A percentile compares a stretch with the other conserved stretches of the same genome.
Conservation (phyloP, 2,888 invertebrate genomes). For the Hyppa rectilinea region DNA sequence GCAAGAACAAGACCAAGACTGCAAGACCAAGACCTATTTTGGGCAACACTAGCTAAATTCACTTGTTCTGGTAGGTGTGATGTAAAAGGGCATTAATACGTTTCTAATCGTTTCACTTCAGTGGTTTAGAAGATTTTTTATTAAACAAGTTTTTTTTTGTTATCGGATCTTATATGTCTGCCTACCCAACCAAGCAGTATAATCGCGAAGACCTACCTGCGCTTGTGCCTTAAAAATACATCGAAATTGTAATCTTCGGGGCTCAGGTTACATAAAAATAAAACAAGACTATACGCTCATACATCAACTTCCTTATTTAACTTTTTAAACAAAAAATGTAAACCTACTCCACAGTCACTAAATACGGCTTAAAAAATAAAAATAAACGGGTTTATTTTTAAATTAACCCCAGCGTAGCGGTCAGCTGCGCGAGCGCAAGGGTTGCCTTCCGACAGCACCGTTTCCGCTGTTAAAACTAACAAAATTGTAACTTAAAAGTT, state of each 20-base stretch:
- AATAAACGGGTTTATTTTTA: constrained; percentile 67
- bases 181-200: constrained; percentile 33
- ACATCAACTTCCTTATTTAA: constrained; percentile 51
- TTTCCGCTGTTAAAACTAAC: constrained; percentile 66
- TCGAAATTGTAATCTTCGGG: constrained; percentile 20
- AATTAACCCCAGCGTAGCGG: constrained; percentile 67
- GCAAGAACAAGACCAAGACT: no score
- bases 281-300: constrained; percentile 18
- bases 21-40: no score
- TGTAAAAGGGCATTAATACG: neutral
- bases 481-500: constrained; percentile 62
- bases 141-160: neutral
- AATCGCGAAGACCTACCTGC: constrained; percentile 32
- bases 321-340: constrained; percentile 37
- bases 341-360: constrained; percentile 53
- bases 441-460: constrained; percentile 60
- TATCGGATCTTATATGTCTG: constrained; percentile 1
- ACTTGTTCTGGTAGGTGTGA: neutral
- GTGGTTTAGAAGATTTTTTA: neutral
- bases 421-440: constrained; percentile 71
- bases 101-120: constrained; percentile 20
- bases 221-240: constrained; percentile 19
- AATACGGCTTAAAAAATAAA: constrained; percentile 50
- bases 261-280: constrained; percentile 36
- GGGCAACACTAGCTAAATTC: neutral